Evolutionary conservation across 2,888 invertebrate genomes (phyloP), one percentile per base, ranked within the genome.

Genomic region (Yponomeuta plumbellus): DNA sequence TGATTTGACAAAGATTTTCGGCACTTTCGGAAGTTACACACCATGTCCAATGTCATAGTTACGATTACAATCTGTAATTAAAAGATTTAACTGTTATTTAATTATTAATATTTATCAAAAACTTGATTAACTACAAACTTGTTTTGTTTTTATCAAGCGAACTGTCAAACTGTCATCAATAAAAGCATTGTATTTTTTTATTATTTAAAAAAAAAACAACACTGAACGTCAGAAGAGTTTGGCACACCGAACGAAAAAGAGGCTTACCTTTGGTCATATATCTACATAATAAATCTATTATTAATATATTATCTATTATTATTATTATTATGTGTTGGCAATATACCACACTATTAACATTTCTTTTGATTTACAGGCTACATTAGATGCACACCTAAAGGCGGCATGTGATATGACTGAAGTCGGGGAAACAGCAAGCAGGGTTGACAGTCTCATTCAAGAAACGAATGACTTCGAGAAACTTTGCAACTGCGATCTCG

Each of bases 381-480:
- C 94, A 80, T 94, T 97, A 85, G 96, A 97, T 84, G 92, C 92
- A 66, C 96, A 96, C 86, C 86, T 97, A 75, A 96, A 96, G 89
- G 93, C 93, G 65, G 93, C 96, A 62, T 94, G 94, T 69, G 96
- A 96, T 73, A 96, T 97, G 96, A 95, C 95, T 1, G 97, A 97
- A 84, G 94, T 96, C 67, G 97, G 97, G 6, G 98, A 98, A 82
- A 96, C 96, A n/a, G 95, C 96, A 56, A 91, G 91, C 64, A 93
- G 96, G 74, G 96, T 97, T 6, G 96, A 97, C 72, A 93, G 92
- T 66, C 92, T 98, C 23, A 93, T 97, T 66, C 92, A 93, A 76
- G 97, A 97, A 76, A 95, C 96, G 6, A 92, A 93, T 69, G 92
- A 94, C 67, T 96, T 97, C 85, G 95, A 97, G 78, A 94, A 94